These are phyloP conservation scores for Sorex araneus DNA, from an alignment of 2,113 vertebrate species.

Conservation along the genomic window DNA sequence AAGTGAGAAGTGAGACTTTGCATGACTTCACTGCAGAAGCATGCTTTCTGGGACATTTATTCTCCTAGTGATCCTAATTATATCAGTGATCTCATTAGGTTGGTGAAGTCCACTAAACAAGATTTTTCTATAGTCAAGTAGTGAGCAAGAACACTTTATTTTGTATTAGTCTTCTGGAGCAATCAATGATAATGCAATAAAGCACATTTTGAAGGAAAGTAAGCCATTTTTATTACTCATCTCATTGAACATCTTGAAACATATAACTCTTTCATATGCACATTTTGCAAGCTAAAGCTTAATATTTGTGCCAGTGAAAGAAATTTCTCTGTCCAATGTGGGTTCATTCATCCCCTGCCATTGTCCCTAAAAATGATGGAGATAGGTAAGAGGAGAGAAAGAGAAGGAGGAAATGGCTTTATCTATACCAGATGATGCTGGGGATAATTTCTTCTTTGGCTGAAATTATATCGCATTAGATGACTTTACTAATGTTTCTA, in stretches of 20 bases:
- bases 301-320: background rate
- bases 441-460: background rate
- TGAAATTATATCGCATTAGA: constrained; percentile 29
- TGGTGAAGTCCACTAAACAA: too few relatives aligned
- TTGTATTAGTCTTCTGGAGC: background rate
- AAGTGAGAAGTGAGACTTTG: too few relatives aligned
- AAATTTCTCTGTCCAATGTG: background rate
- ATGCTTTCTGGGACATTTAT: too few relatives aligned
- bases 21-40: too few relatives aligned
- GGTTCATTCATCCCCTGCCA: too few relatives aligned
- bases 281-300: background rate
- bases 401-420: background rate
- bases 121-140: too few relatives aligned
- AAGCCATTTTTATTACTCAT: background rate
- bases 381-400: background rate
- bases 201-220: constrained; percentile 7
- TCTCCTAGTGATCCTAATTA: too few relatives aligned
- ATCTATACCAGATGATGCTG: background rate
- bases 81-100: too few relatives aligned
- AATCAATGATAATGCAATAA: background rate
- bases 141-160: background rate
- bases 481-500: constrained; percentile 7
- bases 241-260: background rate
- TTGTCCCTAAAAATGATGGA: background rate
- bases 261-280: constrained; percentile 26